Base-by-base conservation (phyloP, 2,797 vertebrate genomes). In the Pogonophryne albipinna region DNA sequence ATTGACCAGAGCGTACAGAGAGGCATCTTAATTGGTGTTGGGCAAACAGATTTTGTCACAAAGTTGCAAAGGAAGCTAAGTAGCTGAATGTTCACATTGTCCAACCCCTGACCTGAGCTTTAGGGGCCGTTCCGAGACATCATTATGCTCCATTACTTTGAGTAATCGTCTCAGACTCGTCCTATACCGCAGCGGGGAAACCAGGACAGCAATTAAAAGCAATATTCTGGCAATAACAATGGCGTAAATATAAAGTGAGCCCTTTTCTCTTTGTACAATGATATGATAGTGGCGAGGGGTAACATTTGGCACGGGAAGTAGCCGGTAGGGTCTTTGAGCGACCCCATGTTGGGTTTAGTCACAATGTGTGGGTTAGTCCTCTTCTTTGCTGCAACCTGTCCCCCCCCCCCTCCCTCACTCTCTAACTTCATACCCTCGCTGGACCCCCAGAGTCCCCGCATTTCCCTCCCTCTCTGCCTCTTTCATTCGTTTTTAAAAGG, bases 51-150 rank as follows among this genome's bases (percentile, higher is more conserved):
- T 95, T 96, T 95, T 95, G 94, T 95, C 94, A 96, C 93, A 95
- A 95, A 95, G 93, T 95, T 95, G 95, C 94, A 95, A 95, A 95
- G 93, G 94, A 95, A 95, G 94, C 95, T 96, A 96, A 96, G 95
- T 96, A 95, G 95, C 95, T 95, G 95, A 96, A 95, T 94, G 94
- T 95, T 95, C 94, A 94, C 94, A 95, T 96, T 95, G 95, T 96
- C 92, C 94, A 94, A 95, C 94, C 94, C 94, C 94, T 95, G 95
- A 96, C 95, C 95, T 88, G 85, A 80, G 90, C 85, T 91, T 76
- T 76, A 75, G 89, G 91, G 91, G 87, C 87, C 80, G 73, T 86
- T 92, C 91, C 38, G 87, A 93, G 92, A 92, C 93, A 93, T 94
- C 94, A 94, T 95, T 93, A 94, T 94, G 95, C 94, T 95, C 94